Evolutionary conservation across 2,113 vertebrate genomes (phyloP).

Genomic region (Caretta caretta): DNA sequence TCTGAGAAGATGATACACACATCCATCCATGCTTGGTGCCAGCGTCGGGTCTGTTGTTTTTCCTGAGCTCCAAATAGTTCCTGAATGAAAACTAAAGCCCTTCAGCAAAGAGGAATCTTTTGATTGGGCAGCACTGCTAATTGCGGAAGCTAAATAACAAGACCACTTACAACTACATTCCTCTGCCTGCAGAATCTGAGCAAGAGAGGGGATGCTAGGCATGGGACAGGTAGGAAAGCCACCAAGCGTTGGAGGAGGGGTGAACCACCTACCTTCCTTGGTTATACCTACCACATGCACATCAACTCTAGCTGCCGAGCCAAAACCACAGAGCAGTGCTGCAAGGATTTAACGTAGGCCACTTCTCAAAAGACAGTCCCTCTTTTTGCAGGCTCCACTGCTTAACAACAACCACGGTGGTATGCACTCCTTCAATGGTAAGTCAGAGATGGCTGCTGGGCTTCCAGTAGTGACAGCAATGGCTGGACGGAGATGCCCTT

Average conservation of each 20-base stretch:
- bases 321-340: background rate
- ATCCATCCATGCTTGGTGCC: background rate
- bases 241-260: background rate
- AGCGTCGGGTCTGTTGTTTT: background rate
- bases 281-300: background rate
- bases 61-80: background rate
- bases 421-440: fast-evolving
- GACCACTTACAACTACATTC: background rate
- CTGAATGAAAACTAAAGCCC: background rate
- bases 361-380: fast-evolving
- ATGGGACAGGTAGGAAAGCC: background rate
- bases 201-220: background rate
- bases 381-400: background rate
- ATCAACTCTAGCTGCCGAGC: background rate
- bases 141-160: background rate
- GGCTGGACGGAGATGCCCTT: background rate
- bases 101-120: background rate
- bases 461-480: background rate
- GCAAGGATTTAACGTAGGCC: background rate
- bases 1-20: background rate
- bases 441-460: background rate
- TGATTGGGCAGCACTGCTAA: background rate
- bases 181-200: background rate
- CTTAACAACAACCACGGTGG: fast-evolving
- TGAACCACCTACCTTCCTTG: too few relatives aligned